These are phyloP conservation scores for Diachrysia chrysitis DNA, from an alignment of 2,888 invertebrate species.

Conservation along the genomic window DNA sequence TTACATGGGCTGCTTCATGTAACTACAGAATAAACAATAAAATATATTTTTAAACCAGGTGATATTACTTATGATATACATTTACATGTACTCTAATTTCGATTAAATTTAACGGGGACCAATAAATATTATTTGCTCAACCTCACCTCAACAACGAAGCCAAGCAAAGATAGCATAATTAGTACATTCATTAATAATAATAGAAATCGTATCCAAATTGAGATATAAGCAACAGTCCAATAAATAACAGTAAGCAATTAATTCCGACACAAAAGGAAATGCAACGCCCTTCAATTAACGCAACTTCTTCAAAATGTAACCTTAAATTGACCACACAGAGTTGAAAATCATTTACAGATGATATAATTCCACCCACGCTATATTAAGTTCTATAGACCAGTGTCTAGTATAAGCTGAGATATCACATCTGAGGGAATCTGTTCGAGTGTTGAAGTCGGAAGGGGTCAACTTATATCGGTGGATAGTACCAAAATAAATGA, in stretches of 20 bases:
- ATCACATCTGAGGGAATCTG: constrained; percentile 15
- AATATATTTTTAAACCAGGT: background rate
- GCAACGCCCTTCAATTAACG: constrained; percentile 66
- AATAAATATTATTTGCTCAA: constrained; percentile 30
- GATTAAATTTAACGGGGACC: constrained; percentile 6
- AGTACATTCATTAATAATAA: constrained; percentile 53
- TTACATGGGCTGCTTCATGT: no score
- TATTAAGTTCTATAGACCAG: constrained; percentile 61
- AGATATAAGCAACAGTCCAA: constrained; percentile 66
- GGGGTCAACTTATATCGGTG: constrained; percentile 31
- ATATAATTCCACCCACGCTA: constrained; percentile 56
- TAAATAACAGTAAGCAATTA: constrained; percentile 73
- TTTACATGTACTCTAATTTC: background rate
- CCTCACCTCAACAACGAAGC: constrained; percentile 17
- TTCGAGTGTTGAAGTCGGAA: constrained; percentile 17
- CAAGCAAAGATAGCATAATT: constrained; percentile 44
- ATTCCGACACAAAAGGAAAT: constrained; percentile 71
- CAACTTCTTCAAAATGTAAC: constrained; percentile 40
- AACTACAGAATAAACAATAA: background rate
- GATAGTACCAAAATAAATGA: constrained; percentile 75
- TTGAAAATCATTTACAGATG: constrained; percentile 52
- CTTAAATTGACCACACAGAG: constrained; percentile 50
- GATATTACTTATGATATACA: background rate
- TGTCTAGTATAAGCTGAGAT: constrained; percentile 63
- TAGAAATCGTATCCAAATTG: constrained; percentile 62